Evolutionary conservation across 2,888 invertebrate genomes (phyloP).

Genomic region (Brachyptera putata): DNA sequence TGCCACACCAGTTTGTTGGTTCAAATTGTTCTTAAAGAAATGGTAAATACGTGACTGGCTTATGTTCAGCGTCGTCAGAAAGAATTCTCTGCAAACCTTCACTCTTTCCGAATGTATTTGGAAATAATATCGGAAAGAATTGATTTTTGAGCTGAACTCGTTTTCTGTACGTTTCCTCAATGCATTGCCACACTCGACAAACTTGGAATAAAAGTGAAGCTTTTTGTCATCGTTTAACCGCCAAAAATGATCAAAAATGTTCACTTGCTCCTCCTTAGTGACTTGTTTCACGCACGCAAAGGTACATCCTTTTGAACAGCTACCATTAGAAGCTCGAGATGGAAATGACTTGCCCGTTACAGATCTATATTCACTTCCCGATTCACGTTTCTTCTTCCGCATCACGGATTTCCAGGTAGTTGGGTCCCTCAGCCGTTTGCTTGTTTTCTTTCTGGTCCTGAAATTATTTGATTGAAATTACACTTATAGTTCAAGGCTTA

Average conservation of each 20-base stretch:
- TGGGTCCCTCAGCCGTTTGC: background rate
- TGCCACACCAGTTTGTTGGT: background rate
- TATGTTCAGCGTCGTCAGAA: background rate
- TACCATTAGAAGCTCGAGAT: background rate
- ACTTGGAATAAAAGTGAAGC: constrained; percentile 6
- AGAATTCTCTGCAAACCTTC: constrained; percentile 4
- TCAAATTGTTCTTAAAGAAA: background rate
- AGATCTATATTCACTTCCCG: background rate
- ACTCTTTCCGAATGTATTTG: background rate
- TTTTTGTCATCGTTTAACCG: constrained; percentile 5
- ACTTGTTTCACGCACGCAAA: background rate
- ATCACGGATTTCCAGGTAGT: background rate
- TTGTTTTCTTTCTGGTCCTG: background rate
- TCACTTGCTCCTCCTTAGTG: background rate
- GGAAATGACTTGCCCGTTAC: background rate
- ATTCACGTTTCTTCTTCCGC: background rate
- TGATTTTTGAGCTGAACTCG: background rate
- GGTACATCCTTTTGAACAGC: background rate
- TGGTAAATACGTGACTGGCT: background rate
- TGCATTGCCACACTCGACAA: background rate
- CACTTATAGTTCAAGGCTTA: too few relatives aligned
- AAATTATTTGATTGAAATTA: too few relatives aligned
- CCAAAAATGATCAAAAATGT: constrained; percentile 1
- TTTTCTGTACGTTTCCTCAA: background rate
- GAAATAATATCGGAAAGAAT: background rate